Conservation (phyloP, 2,113 vertebrate species). For the Macquaria australasica region DNA sequence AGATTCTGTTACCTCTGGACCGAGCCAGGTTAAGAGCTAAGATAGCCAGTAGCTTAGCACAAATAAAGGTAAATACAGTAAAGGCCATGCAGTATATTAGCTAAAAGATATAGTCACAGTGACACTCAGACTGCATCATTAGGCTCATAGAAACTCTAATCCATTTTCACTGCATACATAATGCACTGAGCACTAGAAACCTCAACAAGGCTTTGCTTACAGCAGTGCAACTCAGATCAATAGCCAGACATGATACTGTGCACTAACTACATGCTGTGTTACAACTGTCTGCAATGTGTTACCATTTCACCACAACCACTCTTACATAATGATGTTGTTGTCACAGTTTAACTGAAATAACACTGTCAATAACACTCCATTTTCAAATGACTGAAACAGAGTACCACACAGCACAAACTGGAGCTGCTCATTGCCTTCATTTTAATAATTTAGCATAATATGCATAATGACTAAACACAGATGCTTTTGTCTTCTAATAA, state of each 20-base stretch:
- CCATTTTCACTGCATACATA: conserved; percentile 61
- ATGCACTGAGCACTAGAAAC: conserved; percentile 17
- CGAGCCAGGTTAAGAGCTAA: not conserved
- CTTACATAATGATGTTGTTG: conserved; percentile 34
- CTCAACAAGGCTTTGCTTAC: conserved; percentile 48
- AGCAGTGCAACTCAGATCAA: conserved; percentile 43
- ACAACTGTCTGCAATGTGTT: conserved; percentile 16
- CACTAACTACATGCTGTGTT: conserved; percentile 15
- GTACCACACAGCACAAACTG: conserved; percentile 4
- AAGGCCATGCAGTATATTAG: no score
- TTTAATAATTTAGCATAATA: conserved; percentile 76
- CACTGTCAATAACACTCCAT: conserved; percentile 10
- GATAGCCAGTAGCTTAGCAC: not conserved
- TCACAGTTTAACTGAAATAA: conserved; percentile 8
- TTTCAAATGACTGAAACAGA: conserved; percentile 27
- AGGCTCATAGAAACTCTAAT: conserved; percentile 29
- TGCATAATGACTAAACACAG: conserved; percentile 60
- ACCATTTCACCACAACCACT: conserved; percentile 15
- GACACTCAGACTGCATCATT: conserved; percentile 25
- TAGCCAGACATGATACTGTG: conserved; percentile 14
- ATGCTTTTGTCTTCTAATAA: conserved; percentile 53
- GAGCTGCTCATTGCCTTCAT: conserved; percentile 57
- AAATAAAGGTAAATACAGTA: no score
- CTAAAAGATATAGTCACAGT: conserved; percentile 23
- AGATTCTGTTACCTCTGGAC: not conserved